phyloP scores from a whole-genome alignment of 1,140 invertebrate genomes.

The Drosophila lowei region DNA sequence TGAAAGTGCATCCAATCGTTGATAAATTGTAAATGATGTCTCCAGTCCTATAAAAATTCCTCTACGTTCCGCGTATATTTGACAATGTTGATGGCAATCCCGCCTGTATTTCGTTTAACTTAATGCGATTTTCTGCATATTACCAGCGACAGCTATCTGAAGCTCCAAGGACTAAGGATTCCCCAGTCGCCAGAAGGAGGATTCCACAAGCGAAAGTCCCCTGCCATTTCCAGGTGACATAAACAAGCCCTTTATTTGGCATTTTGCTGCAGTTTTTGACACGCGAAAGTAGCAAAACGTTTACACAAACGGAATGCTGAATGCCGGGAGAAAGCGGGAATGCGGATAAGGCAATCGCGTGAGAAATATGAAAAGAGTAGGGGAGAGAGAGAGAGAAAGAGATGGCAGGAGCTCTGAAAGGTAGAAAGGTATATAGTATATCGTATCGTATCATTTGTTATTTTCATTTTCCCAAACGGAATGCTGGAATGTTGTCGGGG shows the following conservation, averaged over 20 bases:
- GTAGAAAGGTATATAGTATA: constrained; percentile 19
- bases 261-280: constrained; percentile 72
- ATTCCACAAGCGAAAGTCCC: no score
- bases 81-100: constrained; percentile 14
- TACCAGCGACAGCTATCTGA: constrained; percentile 43
- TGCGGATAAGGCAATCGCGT: constrained; percentile 59
- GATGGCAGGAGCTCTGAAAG: neutral
- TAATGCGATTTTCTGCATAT: constrained; percentile 59
- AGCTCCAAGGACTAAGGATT: constrained; percentile 5
- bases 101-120: constrained; percentile 46
- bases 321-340: constrained; percentile 27
- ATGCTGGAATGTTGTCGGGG: constrained; percentile 51
- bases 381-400: neutral
- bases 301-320: constrained; percentile 33
- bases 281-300: constrained; percentile 61
- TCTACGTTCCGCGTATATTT: neutral
- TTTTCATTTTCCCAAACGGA: constrained; percentile 62
- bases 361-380: constrained; percentile 40
- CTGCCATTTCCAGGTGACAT: constrained; percentile 60
- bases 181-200: neutral
- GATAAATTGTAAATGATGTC: no score
- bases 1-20: no score
- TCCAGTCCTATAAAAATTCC: no score
- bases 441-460: constrained; percentile 75
- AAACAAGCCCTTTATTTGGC: constrained; percentile 78